Conservation (phyloP, 2,888 invertebrate genomes). For the Latrodectus elegans region DNA sequence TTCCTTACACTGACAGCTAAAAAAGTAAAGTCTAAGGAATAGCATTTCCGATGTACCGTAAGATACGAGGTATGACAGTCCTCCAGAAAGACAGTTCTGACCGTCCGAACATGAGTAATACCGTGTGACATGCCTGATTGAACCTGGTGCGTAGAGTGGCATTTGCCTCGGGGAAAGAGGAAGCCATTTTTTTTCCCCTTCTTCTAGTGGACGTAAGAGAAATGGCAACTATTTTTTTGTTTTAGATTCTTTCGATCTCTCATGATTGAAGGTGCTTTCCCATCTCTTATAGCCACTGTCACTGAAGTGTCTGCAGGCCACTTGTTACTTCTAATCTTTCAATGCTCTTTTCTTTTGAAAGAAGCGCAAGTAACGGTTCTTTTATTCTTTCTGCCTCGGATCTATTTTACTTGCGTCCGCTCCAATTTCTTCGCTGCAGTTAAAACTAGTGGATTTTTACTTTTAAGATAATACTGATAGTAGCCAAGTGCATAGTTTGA, state of each 20-base stretch:
- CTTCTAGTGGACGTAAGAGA: constrained; percentile 40
- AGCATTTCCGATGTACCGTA: constrained; percentile 56
- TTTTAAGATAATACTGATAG: too few species aligned
- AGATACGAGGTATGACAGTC: constrained; percentile 61
- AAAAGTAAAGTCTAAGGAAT: constrained; percentile 19
- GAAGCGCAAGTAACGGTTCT: neutral
- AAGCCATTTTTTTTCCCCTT: constrained; percentile 42
- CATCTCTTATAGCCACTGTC: constrained; percentile 50
- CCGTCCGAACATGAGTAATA: constrained; percentile 68
- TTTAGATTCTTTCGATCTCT: constrained; percentile 27
- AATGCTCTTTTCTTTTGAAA: constrained; percentile 18
- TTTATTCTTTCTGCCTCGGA: neutral
- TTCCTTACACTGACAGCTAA: constrained; percentile 30
- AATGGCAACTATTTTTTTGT: constrained; percentile 37
- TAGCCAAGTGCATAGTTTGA: too few species aligned
- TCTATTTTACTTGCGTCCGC: neutral
- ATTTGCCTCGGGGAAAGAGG: constrained; percentile 48
- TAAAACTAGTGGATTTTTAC: neutral
- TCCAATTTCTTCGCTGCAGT: neutral
- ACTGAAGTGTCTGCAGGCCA: constrained; percentile 60
- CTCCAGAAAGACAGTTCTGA: constrained; percentile 52
- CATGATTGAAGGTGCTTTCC: neutral
- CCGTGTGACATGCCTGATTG: constrained; percentile 69
- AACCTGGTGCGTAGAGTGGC: constrained; percentile 63
- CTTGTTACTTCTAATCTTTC: constrained; percentile 59